Conservation (phyloP, 2,797 vertebrate genomes). For the Odontamblyopus rebecca region DNA sequence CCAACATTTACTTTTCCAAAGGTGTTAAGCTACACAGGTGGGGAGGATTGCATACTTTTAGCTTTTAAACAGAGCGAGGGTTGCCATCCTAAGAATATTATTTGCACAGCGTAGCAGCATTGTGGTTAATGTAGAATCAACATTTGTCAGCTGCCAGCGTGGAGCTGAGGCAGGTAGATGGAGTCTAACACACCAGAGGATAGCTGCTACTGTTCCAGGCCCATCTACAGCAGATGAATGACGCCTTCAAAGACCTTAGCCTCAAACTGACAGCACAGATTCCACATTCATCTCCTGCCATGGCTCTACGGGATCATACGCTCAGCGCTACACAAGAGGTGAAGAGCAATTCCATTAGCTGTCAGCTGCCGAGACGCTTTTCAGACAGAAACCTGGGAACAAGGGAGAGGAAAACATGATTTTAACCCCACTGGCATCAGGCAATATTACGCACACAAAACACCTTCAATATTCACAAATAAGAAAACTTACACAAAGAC, state of each 20-base stretch:
- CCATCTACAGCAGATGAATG: slow-evolving; percentile 65
- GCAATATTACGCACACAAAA: slow-evolving; percentile 57
- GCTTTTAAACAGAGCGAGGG: slow-evolving; percentile 64
- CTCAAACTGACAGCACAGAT: slow-evolving; percentile 68
- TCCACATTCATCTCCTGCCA: slow-evolving; percentile 69
- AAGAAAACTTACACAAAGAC: slow-evolving; percentile 28
- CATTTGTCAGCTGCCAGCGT: slow-evolving; percentile 75
- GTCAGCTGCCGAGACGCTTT: slow-evolving; percentile 61
- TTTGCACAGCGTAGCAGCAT: slow-evolving; percentile 73
- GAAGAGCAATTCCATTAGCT: slow-evolving; percentile 73
- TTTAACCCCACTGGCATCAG: slow-evolving; percentile 70
- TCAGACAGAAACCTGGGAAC: slow-evolving; percentile 68
- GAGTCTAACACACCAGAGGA: slow-evolving; percentile 57
- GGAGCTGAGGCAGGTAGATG: slow-evolving; percentile 34
- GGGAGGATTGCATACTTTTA: slow-evolving; percentile 60
- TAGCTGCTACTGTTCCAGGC: slow-evolving; percentile 49
- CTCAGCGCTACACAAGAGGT: slow-evolving; percentile 43
- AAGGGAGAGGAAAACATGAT: slow-evolving; percentile 71
- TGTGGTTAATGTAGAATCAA: slow-evolving; percentile 77
- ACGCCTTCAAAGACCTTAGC: slow-evolving; percentile 62
- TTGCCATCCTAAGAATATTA: slow-evolving; percentile 74
- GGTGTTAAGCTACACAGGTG: slow-evolving; percentile 62
- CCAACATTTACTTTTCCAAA: slow-evolving; percentile 55
- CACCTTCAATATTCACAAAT: slow-evolving; percentile 38
- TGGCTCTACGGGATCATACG: slow-evolving; percentile 59